phyloP scores from a whole-genome alignment of 2,888 invertebrate species.

The Malacosoma neustria region DNA sequence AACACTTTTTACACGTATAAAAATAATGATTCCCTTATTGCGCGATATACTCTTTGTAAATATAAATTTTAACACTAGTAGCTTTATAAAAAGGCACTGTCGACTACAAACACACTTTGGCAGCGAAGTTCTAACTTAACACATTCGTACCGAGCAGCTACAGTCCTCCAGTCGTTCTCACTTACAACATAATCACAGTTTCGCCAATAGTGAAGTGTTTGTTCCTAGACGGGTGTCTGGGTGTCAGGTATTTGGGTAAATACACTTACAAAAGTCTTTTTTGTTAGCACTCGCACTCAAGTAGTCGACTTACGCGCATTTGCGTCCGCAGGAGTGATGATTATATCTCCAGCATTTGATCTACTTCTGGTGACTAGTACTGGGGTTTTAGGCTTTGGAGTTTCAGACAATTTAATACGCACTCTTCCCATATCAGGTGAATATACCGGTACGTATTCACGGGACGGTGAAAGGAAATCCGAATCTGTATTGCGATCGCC shows the following conservation, averaged over 20 bases:
- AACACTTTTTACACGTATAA: conserved; percentile 70
- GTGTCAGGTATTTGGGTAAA: too few relatives aligned
- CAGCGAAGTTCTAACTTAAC: conserved; percentile 61
- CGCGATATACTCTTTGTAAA: conserved; percentile 66
- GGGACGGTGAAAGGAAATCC: conserved; percentile 59
- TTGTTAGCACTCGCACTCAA: conserved; percentile 41
- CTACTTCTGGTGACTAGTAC: conserved; percentile 84
- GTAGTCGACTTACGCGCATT: conserved; percentile 55
- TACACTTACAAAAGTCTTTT: conserved; percentile 32
- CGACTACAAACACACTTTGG: conserved; percentile 76
- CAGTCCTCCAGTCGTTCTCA: conserved; percentile 40
- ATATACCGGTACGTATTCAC: conserved; percentile 69
- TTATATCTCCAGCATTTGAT: conserved; percentile 84
- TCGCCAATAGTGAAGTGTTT: conserved; percentile 69
- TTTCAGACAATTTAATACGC: conserved; percentile 84
- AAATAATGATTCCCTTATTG: conserved; percentile 64
- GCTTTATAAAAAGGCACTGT: conserved; percentile 66
- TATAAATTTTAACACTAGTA: conserved; percentile 51
- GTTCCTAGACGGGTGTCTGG: conserved; percentile 62
- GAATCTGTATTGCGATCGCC: conserved; percentile 53
- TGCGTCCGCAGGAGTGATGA: conserved; percentile 76
- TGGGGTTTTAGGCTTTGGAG: conserved; percentile 87
- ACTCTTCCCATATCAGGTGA: conserved; percentile 84
- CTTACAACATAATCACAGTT: conserved; percentile 62
- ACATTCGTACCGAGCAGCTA: conserved; percentile 35